Base-by-base conservation (phyloP, 1,140 invertebrate genomes). In the Belonocnema kinseyi region DNA sequence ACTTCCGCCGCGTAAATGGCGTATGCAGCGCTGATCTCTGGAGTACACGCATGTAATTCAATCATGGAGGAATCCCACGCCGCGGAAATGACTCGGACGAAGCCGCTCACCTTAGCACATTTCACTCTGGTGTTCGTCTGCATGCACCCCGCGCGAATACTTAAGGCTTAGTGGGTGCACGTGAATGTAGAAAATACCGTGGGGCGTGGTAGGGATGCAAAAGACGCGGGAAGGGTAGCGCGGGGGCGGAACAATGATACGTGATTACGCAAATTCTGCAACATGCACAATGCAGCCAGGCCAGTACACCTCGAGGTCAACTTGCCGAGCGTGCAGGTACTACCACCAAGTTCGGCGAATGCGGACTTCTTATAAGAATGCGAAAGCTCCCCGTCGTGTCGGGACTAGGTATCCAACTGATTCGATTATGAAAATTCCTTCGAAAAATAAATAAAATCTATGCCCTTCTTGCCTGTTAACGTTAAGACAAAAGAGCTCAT, bases 221-320 rank as follows among this genome's bases (percentile, higher is more conserved):
- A 33, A 66, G n/a, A n/a, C 26, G 61, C 40, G 51, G 74, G 70
- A 33, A 21, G 74, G 16, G 33, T 26, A 46, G 33, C 19, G 52
- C 33, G 75, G 76, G 56, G 77, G 83, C 77, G 81, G 82, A 86
- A 84, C 84, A 86, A 88, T 87, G 82, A 88, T 86, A 88, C 86
- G 85, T 87, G 86, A 88, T 88, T 88, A 88, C 87, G 86, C 87
- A 88, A 88, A 88, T 88, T 87, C 77, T 84, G 80, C 84, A 85
- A 83, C 85, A 82, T 87, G 85, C 82, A 87, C 84, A 85, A 85
- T 83, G 80, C 84, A 85, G 79, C 81, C 77, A 80, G 77, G 80
- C 79, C 76, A 77, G 74, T 85, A 85, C 80, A 83, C 81, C 82
- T 85, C 83, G 83, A 85, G 86, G 82, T 87, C 85, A 85, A 82